Evolutionary conservation across 2,888 invertebrate species (phyloP).

Genomic region (Hyposoter dolosus): DNA sequence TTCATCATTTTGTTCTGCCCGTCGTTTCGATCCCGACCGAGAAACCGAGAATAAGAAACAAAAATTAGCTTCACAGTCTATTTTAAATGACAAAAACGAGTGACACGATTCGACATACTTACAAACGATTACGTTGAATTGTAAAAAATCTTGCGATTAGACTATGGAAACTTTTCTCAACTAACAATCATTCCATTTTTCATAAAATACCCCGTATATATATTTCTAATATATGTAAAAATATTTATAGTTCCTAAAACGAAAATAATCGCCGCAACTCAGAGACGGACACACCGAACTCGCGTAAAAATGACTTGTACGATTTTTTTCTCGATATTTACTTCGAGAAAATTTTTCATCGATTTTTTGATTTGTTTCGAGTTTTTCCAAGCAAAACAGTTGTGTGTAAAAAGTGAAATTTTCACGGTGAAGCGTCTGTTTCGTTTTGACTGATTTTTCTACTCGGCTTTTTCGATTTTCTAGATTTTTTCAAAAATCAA

Average conservation of each 20-base stretch:
- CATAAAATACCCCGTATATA: constrained; percentile 8
- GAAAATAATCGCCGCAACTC: constrained; percentile 29
- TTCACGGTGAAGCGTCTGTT: no score
- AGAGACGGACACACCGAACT: neutral
- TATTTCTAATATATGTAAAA: constrained; percentile 14
- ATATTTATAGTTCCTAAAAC: constrained; percentile 59
- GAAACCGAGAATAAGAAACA: neutral
- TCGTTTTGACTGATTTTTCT: neutral
- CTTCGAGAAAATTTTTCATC: neutral
- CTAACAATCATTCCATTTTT: constrained; percentile 18
- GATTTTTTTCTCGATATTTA: neutral
- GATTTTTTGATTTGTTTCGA: neutral
- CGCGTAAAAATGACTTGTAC: constrained; percentile 3
- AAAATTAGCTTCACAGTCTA: neutral
- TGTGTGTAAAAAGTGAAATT: no score
- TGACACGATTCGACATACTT: neutral
- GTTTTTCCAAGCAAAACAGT: no score
- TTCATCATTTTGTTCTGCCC: neutral
- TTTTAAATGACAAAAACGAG: neutral
- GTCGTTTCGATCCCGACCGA: neutral
- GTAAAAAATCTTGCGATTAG: neutral
- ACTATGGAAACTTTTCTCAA: neutral
- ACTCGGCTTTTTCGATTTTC: neutral
- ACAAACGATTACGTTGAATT: neutral
- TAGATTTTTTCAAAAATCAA: neutral